phyloP scores from a whole-genome alignment of 2,113 vertebrate genomes.

The Ophthalmolycus amberensis region DNA sequence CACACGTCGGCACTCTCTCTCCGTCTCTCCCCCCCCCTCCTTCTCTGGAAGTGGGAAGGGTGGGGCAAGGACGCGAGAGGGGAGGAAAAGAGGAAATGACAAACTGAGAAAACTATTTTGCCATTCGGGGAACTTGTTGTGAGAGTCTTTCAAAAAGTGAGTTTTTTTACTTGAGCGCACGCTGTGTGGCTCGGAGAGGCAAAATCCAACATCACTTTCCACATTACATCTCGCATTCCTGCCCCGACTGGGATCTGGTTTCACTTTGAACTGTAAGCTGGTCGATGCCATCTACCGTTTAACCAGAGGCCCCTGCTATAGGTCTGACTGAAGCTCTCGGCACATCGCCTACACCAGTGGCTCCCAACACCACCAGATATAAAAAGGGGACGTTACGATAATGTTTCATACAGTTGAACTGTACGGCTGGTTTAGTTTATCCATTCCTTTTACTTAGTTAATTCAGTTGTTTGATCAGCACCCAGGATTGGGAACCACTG shows the following conservation, averaged over 20 bases:
- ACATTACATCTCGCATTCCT: slow-evolving; percentile 72
- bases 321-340: slow-evolving; percentile 23
- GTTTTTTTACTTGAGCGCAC: slow-evolving; percentile 11
- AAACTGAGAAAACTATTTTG: slow-evolving; percentile 77
- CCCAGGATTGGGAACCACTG: background rate
- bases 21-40: background rate
- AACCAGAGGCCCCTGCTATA: background rate
- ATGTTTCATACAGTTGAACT: background rate
- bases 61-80: slow-evolving; percentile 40
- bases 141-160: slow-evolving; percentile 19
- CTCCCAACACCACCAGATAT: background rate
- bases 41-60: slow-evolving; percentile 41
- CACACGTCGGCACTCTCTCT: slow-evolving; percentile 4
- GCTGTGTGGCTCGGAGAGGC: slow-evolving; percentile 46
- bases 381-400: background rate
- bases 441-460: background rate
- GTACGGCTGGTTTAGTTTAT: background rate
- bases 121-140: slow-evolving; percentile 77
- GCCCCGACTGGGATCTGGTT: slow-evolving; percentile 53
- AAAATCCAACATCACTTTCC: slow-evolving; percentile 69
- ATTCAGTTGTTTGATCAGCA: background rate
- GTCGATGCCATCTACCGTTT: slow-evolving; percentile 54
- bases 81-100: slow-evolving; percentile 74
- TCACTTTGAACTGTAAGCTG: slow-evolving; percentile 46
- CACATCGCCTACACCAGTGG: background rate